Percentiles rank a stretch among this genome's conserved stretches.
These are phyloP conservation scores for Disparrhopalites patrizii DNA, from an alignment of 2,888 invertebrate species.

Conservation along the genomic window DNA sequence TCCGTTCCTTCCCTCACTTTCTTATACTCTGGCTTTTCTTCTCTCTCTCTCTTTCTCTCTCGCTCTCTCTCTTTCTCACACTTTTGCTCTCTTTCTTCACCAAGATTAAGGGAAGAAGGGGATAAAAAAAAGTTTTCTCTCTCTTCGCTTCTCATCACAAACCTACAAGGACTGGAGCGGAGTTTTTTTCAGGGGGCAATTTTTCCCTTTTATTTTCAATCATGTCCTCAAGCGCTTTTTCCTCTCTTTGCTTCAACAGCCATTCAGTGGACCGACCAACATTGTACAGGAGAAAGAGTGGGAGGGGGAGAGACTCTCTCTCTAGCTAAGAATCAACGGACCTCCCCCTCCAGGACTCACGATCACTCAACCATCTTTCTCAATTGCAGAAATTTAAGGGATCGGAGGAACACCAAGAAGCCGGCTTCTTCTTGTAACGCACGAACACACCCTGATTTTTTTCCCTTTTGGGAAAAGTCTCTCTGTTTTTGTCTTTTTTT, in stretches of 20 bases:
- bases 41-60: constrained; percentile 6
- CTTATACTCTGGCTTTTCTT: constrained; percentile 11
- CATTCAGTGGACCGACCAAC: constrained; percentile 20
- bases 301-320: too few species aligned
- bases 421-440: background rate
- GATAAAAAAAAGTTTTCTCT: constrained; percentile 16
- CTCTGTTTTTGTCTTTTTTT: too few species aligned
- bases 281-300: background rate
- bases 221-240: constrained; percentile 39
- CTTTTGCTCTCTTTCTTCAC: too few species aligned
- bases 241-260: constrained; percentile 26
- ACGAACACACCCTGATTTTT: too few species aligned
- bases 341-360: background rate
- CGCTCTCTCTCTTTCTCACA: constrained; percentile 9
- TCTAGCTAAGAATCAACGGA: constrained; percentile 9
- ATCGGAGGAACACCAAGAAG: too few species aligned
- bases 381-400: constrained; percentile 9
- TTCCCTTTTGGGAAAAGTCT: too few species aligned
- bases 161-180: background rate
- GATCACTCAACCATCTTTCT: constrained; percentile 15
- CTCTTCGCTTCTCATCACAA: background rate
- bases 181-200: constrained; percentile 27
- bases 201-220: constrained; percentile 36
- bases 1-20: constrained; percentile 27
- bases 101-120: background rate